Evolutionary conservation across 1,140 invertebrate genomes (phyloP), one percentile per base, ranked within the genome.

Genomic region (Ostrea edulis): DNA sequence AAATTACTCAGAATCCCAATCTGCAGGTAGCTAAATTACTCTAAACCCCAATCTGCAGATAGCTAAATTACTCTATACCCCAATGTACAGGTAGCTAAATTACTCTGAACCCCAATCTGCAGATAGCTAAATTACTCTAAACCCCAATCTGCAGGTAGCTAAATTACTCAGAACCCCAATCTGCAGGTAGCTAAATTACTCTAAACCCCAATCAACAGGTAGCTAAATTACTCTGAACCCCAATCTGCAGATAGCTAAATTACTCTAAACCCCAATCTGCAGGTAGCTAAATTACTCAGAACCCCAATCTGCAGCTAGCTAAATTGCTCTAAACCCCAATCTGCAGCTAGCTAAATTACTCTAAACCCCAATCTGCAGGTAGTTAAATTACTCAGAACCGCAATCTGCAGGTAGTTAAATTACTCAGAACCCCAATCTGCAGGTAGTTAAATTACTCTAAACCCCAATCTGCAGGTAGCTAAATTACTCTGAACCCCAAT

Each of bases 31-130:
- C 1, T 44, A 98, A 94, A 98, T 97, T 91, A 96, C 97, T 0
- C 94, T 98, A 53, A 98, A 98, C 91, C 97, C 98, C 94, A 97
- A 96, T 89, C 94, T 98, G 35, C 97, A 97, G 94, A 98, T 98
- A 62, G n/a, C 55, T 62, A 62, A 35, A 55, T 35, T 35, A n/a
- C 44, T n/a, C 20, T 53, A 52, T 85, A 58, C 62, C 58, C 12
- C 77, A 51, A 86, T 12, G 0, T 54, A 1, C 44, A 77, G 35
- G 44, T 44, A 53, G 44, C 71, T 90, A 54, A 55, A 62, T 20
- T 20, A 81, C 12, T 22, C 51, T 53, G 84, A 58, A 85, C 51
- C 20, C 77, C 25, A 20, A 81, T 12, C 0, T 54, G 4, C 65
- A 77, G 35, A 20, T 44, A 53, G 44, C 71, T 90, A 54, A 55